Evolutionary conservation across 2,113 vertebrate species (phyloP).

Genomic region (Tonatia bakeri): DNA sequence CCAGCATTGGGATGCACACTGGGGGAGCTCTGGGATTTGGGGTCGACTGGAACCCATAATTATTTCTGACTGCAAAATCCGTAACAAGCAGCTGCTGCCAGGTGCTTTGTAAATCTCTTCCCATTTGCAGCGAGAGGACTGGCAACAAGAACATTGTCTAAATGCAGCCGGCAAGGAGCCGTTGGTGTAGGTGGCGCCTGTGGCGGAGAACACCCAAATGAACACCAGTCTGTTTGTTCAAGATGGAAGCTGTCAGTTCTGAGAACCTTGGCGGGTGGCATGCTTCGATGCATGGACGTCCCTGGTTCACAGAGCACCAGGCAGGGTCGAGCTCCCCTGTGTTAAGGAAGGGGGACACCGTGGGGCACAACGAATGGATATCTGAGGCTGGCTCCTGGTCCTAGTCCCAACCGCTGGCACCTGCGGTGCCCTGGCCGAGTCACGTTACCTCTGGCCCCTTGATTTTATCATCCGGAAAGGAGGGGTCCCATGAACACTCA

Average conservation of each 20-base stretch:
- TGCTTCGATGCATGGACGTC: background rate
- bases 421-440: background rate
- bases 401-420: background rate
- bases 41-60: constrained; percentile 34
- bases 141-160: background rate
- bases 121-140: background rate
- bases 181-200: background rate
- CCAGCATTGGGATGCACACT: background rate
- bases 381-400: background rate
- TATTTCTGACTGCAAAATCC: constrained; percentile 64
- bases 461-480: background rate
- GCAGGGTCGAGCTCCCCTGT: background rate
- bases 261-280: background rate
- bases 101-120: constrained; percentile 48
- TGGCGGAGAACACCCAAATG: background rate
- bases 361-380: rapidly evolving
- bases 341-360: rapidly evolving
- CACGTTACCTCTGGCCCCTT: rapidly evolving
- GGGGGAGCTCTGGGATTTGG: background rate
- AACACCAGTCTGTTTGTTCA: background rate
- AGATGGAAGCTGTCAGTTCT: constrained; percentile 35
- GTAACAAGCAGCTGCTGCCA: constrained; percentile 41
- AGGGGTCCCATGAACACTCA: rapidly evolving
- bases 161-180: constrained; percentile 36
- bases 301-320: background rate